These are phyloP conservation scores for Embiotoca jacksoni DNA, from an alignment of 2,113 vertebrate genomes.

Conservation along the genomic window DNA sequence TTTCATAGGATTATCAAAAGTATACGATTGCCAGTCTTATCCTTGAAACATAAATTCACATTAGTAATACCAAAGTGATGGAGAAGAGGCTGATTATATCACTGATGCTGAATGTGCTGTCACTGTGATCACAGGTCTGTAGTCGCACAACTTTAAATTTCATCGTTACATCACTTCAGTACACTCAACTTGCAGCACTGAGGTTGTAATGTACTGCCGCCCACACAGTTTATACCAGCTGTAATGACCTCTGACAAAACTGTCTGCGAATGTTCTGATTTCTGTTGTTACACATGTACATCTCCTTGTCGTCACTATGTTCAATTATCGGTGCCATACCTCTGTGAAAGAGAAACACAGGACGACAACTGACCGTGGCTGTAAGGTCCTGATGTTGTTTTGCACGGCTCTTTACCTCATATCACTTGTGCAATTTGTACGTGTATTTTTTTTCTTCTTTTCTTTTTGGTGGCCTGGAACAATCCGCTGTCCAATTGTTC, in stretches of 20 bases:
- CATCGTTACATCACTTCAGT: not conserved
- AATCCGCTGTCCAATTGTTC: constrained; percentile 90
- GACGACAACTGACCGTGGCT: not conserved
- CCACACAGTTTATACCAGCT: not conserved
- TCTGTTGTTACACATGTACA: not conserved
- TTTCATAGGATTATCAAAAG: not conserved
- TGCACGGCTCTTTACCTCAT: constrained; percentile 19
- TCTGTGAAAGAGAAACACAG: not conserved
- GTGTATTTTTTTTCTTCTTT: constrained; percentile 1
- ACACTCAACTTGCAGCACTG: not conserved
- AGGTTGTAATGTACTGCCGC: not conserved
- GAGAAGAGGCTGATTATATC: not conserved
- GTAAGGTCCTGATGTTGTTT: not conserved
- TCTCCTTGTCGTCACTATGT: not conserved
- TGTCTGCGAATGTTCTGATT: not conserved
- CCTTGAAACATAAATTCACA: not conserved
- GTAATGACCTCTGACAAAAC: not conserved
- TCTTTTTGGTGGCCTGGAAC: constrained; percentile 52
- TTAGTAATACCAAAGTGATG: not conserved
- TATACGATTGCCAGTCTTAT: not conserved
- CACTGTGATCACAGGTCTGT: not conserved
- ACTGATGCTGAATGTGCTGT: not conserved
- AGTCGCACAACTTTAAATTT: not conserved
- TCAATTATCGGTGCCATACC: not conserved
- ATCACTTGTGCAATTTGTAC: constrained; percentile 31